Percentiles rank a stretch among this genome's conserved stretches.
Evolutionary conservation across 1,140 invertebrate genomes (phyloP).

Genomic region (Aleiodes sp.): DNA sequence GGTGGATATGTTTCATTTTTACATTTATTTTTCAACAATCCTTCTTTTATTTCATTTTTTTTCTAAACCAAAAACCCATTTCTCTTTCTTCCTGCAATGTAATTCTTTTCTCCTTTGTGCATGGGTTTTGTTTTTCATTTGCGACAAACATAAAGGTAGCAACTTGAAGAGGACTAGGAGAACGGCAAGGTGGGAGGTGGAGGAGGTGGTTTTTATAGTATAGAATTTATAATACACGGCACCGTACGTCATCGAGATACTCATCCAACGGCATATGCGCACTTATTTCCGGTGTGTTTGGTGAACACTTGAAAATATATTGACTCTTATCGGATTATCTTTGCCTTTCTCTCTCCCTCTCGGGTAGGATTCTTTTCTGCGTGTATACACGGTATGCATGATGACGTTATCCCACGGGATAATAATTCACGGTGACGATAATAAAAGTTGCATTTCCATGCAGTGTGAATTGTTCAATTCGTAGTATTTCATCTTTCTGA

Average conservation of each 20-base stretch:
- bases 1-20: no score
- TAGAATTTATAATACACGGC: constrained; percentile 4
- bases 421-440: constrained; percentile 21
- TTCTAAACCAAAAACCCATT: neutral
- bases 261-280: constrained; percentile 31
- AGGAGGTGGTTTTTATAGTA: neutral
- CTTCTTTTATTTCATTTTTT: neutral
- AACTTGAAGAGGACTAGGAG: neutral
- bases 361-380: neutral
- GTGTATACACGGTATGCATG: neutral
- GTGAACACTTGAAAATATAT: constrained; percentile 53
- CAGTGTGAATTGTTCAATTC: constrained; percentile 20
- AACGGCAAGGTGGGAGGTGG: no score
- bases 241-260: constrained; percentile 34
- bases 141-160: neutral
- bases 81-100: neutral
- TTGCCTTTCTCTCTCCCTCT: constrained; percentile 4
- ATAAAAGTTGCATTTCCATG: constrained; percentile 19
- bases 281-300: constrained; percentile 47
- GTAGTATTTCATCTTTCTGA: neutral
- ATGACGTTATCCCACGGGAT: neutral
- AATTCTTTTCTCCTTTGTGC: neutral
- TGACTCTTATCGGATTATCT: constrained; percentile 49
- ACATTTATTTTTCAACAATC: neutral
- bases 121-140: neutral